These are phyloP conservation scores for Lagorchestes hirsutus DNA, from an alignment of 2,797 vertebrate genomes.

Conservation along the genomic window DNA sequence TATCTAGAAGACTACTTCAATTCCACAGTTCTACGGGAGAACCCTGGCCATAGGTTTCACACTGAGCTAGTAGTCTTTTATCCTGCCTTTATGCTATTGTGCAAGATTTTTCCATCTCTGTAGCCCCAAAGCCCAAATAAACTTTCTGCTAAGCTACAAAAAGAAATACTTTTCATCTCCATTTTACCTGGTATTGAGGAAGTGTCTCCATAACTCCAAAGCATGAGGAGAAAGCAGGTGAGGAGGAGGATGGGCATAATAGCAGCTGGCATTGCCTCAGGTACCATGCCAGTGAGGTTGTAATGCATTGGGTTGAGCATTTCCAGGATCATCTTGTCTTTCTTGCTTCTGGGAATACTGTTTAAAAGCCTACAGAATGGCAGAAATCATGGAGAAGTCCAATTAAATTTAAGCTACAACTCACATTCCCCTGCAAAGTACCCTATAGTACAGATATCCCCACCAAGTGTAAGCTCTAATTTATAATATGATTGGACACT, in stretches of 20 bases:
- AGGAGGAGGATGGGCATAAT: constrained; percentile 87
- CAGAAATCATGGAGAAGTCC: constrained; percentile 23
- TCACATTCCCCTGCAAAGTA: neutral
- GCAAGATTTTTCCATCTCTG: constrained; percentile 15
- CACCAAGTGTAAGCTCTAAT: constrained; percentile 59
- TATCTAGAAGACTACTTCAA: neutral
- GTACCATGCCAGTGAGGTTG: constrained; percentile 79
- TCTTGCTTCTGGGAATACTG: constrained; percentile 24
- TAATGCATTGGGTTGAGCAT: constrained; percentile 80
- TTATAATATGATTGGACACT: constrained; percentile 84
- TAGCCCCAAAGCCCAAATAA: constrained; percentile 11
- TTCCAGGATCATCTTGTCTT: constrained; percentile 82
- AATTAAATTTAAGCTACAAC: neutral
- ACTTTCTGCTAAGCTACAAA: neutral
- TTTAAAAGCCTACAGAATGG: constrained; percentile 34
- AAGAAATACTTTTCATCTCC: neutral
- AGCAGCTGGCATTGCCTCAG: constrained; percentile 75
- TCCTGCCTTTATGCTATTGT: constrained; percentile 1
- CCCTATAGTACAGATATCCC: constrained; percentile 17
- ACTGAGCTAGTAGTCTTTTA: neutral
- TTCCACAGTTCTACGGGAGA: neutral
- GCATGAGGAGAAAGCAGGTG: constrained; percentile 86
- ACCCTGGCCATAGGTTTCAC: neutral
- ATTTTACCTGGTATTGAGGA: constrained; percentile 91
- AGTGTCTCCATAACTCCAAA: constrained; percentile 85